These are phyloP conservation scores for Bucorvus abyssinicus DNA, from an alignment of 2,797 vertebrate species.

Conservation along the genomic window DNA sequence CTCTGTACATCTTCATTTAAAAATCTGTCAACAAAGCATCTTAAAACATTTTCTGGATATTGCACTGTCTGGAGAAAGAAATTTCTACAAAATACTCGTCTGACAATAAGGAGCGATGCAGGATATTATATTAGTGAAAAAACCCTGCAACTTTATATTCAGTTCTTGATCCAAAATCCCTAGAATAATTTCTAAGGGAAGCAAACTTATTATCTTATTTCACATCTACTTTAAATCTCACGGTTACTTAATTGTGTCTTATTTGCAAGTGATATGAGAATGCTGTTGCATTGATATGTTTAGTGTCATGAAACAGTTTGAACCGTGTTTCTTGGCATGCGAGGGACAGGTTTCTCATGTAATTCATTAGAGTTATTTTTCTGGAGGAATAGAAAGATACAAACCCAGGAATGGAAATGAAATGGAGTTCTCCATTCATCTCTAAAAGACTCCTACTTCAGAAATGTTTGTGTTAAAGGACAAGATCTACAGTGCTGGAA, in stretches of 20 bases:
- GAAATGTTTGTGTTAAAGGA: background rate
- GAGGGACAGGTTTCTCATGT: background rate
- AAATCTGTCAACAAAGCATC: background rate
- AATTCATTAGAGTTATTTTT: background rate
- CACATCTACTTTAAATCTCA: background rate
- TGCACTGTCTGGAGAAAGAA: background rate
- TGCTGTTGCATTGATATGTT: background rate
- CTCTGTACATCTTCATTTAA: background rate
- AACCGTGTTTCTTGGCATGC: background rate
- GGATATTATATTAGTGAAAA: background rate
- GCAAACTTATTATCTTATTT: background rate
- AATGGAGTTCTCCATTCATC: background rate
- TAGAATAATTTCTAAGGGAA: background rate
- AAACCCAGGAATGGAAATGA: background rate
- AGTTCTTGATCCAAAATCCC: background rate
- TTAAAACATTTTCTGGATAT: background rate
- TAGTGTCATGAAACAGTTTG: background rate
- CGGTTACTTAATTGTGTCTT: background rate
- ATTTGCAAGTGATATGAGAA: background rate
- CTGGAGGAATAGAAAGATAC: background rate
- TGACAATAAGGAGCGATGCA: background rate
- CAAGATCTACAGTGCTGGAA: background rate
- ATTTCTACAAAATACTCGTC: background rate
- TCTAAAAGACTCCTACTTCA: background rate
- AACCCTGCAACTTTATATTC: background rate